A percentile compares a stretch with the other conserved stretches of the same genome.
These are phyloP conservation scores for Sitophilus oryzae DNA, from an alignment of 1,140 invertebrate species.

Conservation along the genomic window DNA sequence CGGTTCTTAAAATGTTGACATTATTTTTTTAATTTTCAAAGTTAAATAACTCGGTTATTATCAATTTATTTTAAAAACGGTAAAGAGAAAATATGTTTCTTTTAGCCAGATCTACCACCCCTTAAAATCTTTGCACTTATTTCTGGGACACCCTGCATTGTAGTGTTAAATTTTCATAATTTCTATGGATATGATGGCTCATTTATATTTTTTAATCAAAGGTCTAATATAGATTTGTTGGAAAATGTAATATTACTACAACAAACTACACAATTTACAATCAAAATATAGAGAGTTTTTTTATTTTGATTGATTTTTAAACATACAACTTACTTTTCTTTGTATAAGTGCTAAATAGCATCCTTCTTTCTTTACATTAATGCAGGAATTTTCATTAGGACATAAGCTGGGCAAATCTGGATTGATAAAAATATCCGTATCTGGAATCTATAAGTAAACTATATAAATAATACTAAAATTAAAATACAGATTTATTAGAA, in stretches of 20 bases:
- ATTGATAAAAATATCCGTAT: conserved; percentile 65
- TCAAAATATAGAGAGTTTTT: conserved; percentile 1
- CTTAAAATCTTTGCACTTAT: too few relatives aligned
- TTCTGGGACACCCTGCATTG: too few relatives aligned
- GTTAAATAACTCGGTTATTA: too few relatives aligned
- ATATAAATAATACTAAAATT: not conserved
- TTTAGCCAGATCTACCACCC: too few relatives aligned
- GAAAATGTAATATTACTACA: not conserved
- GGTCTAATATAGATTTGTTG: not conserved
- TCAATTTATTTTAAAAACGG: too few relatives aligned
- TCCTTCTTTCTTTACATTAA: conserved; percentile 50
- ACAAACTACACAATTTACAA: not conserved
- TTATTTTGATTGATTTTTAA: conserved; percentile 8
- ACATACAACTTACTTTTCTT: conserved; percentile 48
- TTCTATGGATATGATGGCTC: too few relatives aligned
- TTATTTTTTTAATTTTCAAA: too few relatives aligned
- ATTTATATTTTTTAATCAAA: not conserved
- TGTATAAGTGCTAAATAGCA: conserved; percentile 66
- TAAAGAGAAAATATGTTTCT: too few relatives aligned
- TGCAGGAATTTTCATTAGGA: conserved; percentile 47
- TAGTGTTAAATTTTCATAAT: not conserved
- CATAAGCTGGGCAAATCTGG: conserved; percentile 52
- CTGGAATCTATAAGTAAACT: conserved; percentile 52
- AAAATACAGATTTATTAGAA: too few relatives aligned
- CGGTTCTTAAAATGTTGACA: too few relatives aligned